Base-by-base conservation (phyloP, 2,797 vertebrate species). In the Sebastes diaconus region DNA sequence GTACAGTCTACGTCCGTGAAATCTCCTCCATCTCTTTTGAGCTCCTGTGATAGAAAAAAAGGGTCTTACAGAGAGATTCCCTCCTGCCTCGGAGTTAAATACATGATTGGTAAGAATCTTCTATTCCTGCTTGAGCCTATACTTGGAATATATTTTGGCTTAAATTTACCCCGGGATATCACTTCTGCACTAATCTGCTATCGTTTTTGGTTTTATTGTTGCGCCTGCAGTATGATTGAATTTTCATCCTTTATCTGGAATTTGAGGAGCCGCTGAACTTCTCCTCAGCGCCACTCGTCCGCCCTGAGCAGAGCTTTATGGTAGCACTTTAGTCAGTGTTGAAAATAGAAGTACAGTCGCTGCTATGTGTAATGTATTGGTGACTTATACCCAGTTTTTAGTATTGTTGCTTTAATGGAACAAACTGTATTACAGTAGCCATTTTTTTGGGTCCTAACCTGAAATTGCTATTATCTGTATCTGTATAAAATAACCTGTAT, bases 221-320 rank as follows among this genome's bases (percentile, higher is more conserved):
- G 84, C 73, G 87, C 85, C 85, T 81, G 70, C 77, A 84, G 85
- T 77, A 82, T 87, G 84, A 88, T 87, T 88, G 72, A 75, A 89
- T 89, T 90, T 85, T 52, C 79, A 70, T 76, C 79, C 79, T 77
- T 84, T 72, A 84, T 80, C 65, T 85, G 77, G 77, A 90, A 85
- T 79, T 85, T 74, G 65, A 90, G 80, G 78, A 81, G 82, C 63
- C 30, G n/a, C 60, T 83, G 76, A 86, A 85, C 64, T 75, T 77
- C 80, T 72, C 55, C 73, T 78, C 61, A 5, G 77, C 18, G 8
- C 69, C 83, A 20, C 75, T 73, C 36, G 2, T 24, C 65, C 24
- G 72, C 85, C 85, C 60, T n/a, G 66, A 87, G 86, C 78, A 16
- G 25, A 75, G 55, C 60, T 27, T 77, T 82, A 81, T 50, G 39